These are phyloP conservation scores for Bombus confusus DNA, from an alignment of 1,140 invertebrate species.

Conservation along the genomic window DNA sequence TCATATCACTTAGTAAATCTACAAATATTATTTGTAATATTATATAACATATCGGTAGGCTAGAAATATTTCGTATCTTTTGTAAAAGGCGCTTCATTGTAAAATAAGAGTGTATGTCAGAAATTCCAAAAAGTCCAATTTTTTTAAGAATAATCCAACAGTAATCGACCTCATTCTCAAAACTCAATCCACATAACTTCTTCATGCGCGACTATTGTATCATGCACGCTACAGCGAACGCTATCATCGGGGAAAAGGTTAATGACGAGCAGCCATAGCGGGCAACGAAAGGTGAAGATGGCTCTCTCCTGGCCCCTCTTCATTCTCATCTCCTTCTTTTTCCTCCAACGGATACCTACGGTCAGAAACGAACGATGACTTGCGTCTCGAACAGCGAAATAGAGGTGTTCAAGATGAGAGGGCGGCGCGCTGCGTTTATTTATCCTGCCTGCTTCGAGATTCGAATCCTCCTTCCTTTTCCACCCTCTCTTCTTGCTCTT, in stretches of 20 bases:
- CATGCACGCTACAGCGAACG: background rate
- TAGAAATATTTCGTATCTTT: no score
- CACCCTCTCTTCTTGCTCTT: conserved; percentile 10
- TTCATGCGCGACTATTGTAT: no score
- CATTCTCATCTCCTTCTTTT: conserved; percentile 24
- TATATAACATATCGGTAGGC: no score
- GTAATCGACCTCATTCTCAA: background rate
- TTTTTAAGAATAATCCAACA: no score
- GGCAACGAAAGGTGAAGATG: conserved; percentile 53
- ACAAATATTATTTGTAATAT: no score
- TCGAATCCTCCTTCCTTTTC: conserved; percentile 46
- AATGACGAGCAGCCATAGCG: conserved; percentile 55
- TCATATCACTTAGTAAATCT: no score
- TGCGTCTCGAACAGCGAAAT: conserved; percentile 73
- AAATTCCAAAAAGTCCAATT: no score
- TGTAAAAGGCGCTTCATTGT: no score
- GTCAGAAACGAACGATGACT: conserved; percentile 72
- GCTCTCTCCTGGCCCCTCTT: conserved; percentile 33
- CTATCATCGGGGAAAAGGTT: conserved; percentile 42
- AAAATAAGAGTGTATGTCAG: no score
- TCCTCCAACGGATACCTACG: conserved; percentile 35
- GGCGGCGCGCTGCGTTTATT: conserved; percentile 80
- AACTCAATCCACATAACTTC: background rate
- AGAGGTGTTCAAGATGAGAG: conserved; percentile 81
- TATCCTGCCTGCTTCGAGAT: conserved; percentile 77